Evolutionary conservation across 2,797 vertebrate species (phyloP).

Genomic region (Lemur catta): DNA sequence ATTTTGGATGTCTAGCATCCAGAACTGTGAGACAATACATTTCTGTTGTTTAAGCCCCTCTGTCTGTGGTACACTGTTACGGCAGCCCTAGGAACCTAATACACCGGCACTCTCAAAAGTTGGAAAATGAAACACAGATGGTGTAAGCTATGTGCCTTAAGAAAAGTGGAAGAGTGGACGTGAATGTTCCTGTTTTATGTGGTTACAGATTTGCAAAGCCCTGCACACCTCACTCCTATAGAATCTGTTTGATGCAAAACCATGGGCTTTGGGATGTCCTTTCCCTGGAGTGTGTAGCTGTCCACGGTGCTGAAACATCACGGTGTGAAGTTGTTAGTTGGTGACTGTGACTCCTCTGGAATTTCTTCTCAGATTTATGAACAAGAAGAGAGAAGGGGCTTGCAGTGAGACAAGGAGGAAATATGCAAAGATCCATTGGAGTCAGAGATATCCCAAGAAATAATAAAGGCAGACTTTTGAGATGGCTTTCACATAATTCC

Average conservation of each 20-base stretch:
- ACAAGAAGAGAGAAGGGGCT: background rate
- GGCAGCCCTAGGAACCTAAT: background rate
- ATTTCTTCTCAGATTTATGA: background rate
- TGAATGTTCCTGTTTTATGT: background rate
- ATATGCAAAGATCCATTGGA: background rate
- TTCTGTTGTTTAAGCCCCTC: background rate
- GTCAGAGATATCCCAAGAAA: background rate
- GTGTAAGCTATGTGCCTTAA: background rate
- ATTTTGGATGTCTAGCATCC: background rate
- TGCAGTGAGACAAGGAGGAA: background rate
- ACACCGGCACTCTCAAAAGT: background rate
- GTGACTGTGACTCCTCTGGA: background rate
- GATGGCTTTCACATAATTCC: background rate
- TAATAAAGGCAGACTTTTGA: background rate
- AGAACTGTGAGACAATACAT: background rate
- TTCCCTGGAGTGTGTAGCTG: background rate
- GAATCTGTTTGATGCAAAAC: background rate
- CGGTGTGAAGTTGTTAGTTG: background rate
- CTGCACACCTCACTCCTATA: background rate
- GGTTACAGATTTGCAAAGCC: background rate
- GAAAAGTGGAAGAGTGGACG: background rate
- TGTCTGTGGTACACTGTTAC: background rate
- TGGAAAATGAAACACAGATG: background rate
- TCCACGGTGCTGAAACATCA: background rate
- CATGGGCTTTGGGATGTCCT: accelerated